Percentiles rank a stretch among this genome's conserved stretches.
phyloP scores from a whole-genome alignment of 1,140 invertebrate species.

The Scaptomyza pallida region DNA sequence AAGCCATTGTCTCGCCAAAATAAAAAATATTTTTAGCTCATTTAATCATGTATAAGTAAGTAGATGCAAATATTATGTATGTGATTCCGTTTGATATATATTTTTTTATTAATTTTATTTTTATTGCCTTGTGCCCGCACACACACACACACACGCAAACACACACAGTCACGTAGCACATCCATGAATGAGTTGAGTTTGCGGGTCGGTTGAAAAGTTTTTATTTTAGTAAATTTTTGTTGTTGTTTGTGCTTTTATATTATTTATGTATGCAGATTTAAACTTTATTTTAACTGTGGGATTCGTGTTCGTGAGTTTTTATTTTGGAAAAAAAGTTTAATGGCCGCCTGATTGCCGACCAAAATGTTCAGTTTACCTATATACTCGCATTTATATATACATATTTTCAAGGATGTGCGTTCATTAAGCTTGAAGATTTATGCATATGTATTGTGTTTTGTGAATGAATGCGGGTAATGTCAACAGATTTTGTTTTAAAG shows the following conservation, averaged over 20 bases:
- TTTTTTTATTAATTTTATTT: conserved; percentile 15
- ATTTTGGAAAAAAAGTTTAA: conserved; percentile 68
- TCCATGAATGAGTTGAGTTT: conserved; percentile 43
- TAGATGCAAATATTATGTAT: conserved; percentile 44
- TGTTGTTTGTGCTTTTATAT: conserved; percentile 54
- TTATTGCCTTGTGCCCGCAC: conserved; percentile 16
- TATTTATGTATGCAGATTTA: conserved; percentile 71
- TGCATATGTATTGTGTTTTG: conserved; percentile 15
- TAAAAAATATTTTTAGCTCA: conserved; percentile 26
- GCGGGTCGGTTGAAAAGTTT: conserved; percentile 34
- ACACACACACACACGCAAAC: not conserved
- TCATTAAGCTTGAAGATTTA: conserved; percentile 66
- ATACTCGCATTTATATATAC: conserved; percentile 18
- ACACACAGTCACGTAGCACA: conserved; percentile 9
- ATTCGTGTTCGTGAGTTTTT: conserved; percentile 37
- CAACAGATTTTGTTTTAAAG: conserved; percentile 28
- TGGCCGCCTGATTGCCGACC: conserved; percentile 57
- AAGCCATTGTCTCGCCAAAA: not conserved
- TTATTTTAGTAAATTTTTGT: conserved; percentile 29
- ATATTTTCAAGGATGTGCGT: conserved; percentile 69
- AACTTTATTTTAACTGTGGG: conserved; percentile 41
- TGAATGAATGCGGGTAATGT: conserved; percentile 60
- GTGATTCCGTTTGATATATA: conserved; percentile 27
- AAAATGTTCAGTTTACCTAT: conserved; percentile 48
- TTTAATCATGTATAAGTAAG: conserved; percentile 30